Conservation (phyloP, 2,888 invertebrate genomes). For the Drosophila peninsularis region DNA sequence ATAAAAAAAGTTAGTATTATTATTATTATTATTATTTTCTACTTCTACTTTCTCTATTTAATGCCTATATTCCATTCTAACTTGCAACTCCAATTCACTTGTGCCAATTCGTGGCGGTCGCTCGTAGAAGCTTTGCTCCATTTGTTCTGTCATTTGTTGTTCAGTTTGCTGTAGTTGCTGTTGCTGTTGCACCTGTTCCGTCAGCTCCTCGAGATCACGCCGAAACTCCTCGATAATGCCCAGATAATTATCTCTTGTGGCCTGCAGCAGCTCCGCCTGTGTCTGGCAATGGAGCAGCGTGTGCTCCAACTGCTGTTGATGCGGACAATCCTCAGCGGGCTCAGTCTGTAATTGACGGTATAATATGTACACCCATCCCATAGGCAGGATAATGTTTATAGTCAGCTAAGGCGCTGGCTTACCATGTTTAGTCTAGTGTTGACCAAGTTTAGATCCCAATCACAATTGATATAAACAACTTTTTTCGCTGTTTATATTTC, state of each 20-base stretch:
- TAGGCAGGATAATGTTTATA: too few species aligned
- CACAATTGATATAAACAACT: conserved; percentile 9
- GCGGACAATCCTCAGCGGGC: conserved; percentile 67
- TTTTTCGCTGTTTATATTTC: conserved; percentile 28
- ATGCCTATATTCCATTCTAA: conserved; percentile 15
- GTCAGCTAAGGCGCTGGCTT: conserved; percentile 35
- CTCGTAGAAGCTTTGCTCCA: conserved; percentile 5
- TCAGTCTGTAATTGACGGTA: conserved; percentile 54
- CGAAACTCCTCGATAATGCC: conserved; percentile 83
- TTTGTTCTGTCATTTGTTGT: background rate
- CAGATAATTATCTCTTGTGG: conserved; percentile 80
- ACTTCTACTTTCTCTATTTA: too few species aligned
- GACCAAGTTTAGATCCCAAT: conserved; percentile 20
- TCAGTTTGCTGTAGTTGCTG: conserved; percentile 61
- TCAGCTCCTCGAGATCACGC: conserved; percentile 80
- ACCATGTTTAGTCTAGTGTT: conserved; percentile 50
- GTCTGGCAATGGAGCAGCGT: conserved; percentile 69
- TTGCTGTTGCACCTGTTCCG: conserved; percentile 79
- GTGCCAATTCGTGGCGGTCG: conserved; percentile 14
- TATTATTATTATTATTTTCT: too few species aligned
- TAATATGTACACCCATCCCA: too few species aligned
- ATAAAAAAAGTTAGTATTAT: too few species aligned
- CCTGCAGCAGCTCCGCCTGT: conserved; percentile 57
- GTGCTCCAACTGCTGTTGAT: conserved; percentile 64
- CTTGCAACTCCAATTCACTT: conserved; percentile 61